Percentiles rank a stretch among this genome's conserved stretches.
These are phyloP conservation scores for Columbina picui DNA, from an alignment of 2,113 vertebrate species.

Conservation along the genomic window DNA sequence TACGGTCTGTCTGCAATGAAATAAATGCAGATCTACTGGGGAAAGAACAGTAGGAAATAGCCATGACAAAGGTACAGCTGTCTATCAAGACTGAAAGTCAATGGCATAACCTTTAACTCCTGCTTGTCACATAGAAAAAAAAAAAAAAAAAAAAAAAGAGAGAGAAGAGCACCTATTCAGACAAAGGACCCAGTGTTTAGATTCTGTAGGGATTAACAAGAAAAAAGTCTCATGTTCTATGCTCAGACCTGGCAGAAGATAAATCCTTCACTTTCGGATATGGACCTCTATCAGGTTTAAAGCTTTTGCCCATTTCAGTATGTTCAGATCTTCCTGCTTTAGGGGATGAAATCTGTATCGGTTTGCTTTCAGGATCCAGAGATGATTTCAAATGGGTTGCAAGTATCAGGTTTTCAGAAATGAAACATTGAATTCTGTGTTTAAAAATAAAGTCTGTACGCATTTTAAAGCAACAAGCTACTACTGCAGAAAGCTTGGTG, in stretches of 20 bases:
- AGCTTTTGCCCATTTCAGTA: background rate
- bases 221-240: background rate
- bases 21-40: background rate
- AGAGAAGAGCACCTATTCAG: background rate
- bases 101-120: background rate
- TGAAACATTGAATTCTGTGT: background rate
- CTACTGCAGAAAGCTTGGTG: background rate
- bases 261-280: background rate
- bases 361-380: background rate
- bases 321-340: background rate
- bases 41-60: background rate
- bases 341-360: background rate
- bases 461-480: background rate
- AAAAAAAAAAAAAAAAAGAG: background rate
- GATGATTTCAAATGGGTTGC: background rate
- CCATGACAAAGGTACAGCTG: background rate
- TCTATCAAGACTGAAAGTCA: background rate
- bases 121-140: background rate
- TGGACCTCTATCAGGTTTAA: background rate
- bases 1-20: background rate
- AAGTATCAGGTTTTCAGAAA: background rate
- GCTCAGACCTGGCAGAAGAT: background rate
- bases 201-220: background rate
- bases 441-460: background rate
- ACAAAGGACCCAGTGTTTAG: background rate